Evolutionary conservation across 2,113 vertebrate genomes (phyloP).

Genomic region (Sphaerodactylus townsendi): DNA sequence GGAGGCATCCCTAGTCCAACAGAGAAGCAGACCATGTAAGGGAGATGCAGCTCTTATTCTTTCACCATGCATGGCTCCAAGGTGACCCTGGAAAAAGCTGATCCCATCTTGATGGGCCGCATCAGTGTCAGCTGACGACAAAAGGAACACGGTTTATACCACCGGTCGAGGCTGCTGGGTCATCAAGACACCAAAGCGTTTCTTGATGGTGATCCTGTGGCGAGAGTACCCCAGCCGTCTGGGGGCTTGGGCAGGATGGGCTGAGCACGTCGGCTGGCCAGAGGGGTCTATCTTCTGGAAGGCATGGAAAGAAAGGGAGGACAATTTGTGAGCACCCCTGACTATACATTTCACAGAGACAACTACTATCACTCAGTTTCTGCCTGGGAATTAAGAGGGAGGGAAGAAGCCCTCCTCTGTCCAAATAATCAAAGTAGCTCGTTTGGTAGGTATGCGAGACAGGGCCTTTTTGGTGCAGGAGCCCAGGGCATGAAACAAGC

Average conservation of each 20-base stretch:
- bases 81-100: background rate
- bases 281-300: conserved; percentile 78
- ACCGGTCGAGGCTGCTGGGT: conserved; percentile 86
- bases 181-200: conserved; percentile 85
- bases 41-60: background rate
- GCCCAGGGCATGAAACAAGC: too few relatives aligned
- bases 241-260: conserved; percentile 89
- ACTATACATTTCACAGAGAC: too few relatives aligned
- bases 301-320: too few relatives aligned
- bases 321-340: background rate
- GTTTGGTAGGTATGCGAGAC: too few relatives aligned
- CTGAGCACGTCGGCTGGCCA: conserved; percentile 83
- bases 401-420: too few relatives aligned
- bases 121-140: background rate
- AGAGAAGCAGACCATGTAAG: background rate
- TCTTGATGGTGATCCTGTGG: conserved; percentile 86
- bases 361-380: too few relatives aligned
- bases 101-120: background rate
- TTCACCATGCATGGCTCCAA: background rate
- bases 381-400: too few relatives aligned
- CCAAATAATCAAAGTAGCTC: too few relatives aligned
- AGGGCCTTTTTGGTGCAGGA: too few relatives aligned
- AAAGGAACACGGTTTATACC: conserved; percentile 62
- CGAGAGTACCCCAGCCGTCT: conserved; percentile 90
- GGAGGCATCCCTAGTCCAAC: background rate